Evolutionary conservation across 2,888 invertebrate species (phyloP), one percentile per base, ranked within the genome.

Genomic region (Heliconius ethilla): DNA sequence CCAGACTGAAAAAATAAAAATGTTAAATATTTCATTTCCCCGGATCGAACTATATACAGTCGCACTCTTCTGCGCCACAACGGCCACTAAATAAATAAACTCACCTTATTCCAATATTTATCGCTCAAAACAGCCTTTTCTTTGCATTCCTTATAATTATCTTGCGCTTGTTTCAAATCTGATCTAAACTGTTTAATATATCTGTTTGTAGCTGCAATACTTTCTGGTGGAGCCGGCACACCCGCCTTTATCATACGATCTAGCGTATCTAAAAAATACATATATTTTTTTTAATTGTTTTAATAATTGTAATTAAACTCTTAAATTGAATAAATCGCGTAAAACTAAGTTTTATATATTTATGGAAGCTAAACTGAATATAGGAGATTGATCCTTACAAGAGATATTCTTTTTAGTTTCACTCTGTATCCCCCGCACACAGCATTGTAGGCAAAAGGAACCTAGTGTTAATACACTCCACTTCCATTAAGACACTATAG

Each of bases 41-140:
- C 22, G 9, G 9, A 55, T 55, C 22, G 22, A 22, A 29, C 6
- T 29, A 29, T 29, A 29, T 29, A 29, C 29, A 37, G 9, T 37
- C 37, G 11, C 40, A 40, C 10, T 11, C 40, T 40, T 40, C 40
- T 40, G 40, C 11, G 10, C 40, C 40, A 11, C 11, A 1, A 40
- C 11, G 1, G 40, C 11, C 40, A 0, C 40, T 33, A 37, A 25
- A n/a, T 75, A 33, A 67, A 29, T 33, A 45, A 9, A 82, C 95
- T 95, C 85, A 97, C 97, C 92, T 97, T 96, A 75, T 96, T 96
- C 96, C 98, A 98, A 87, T 97, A 98, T 85, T 96, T 96, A 81
- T 97, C 97, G 27, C 97, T 96, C 1, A 98, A 92, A 70, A 94
- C 95, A 0, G 96, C 93, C 70, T 92, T 91, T 40, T 95, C 95